A percentile compares a stretch with the other conserved stretches of the same genome.
Evolutionary conservation across 2,797 vertebrate species (phyloP).

Genomic region (Psittacula derbiana): DNA sequence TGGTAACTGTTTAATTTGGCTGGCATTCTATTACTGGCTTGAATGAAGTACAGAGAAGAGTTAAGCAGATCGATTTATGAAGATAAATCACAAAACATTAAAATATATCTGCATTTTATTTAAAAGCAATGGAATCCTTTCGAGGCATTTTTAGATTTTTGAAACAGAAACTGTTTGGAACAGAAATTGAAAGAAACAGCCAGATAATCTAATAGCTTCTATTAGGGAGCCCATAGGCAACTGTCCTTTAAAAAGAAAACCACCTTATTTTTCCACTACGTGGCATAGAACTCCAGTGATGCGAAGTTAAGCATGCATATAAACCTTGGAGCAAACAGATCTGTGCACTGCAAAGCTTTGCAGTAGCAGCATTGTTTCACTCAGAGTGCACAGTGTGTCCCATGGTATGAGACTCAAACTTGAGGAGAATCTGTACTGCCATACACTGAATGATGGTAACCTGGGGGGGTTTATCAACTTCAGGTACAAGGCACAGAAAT

Average conservation of each 20-base stretch:
- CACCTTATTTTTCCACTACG: neutral
- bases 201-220: neutral
- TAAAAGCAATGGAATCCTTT: neutral
- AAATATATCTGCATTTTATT: neutral
- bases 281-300: neutral
- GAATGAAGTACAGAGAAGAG: neutral
- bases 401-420: neutral
- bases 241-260: neutral
- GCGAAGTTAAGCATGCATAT: neutral
- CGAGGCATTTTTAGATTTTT: neutral
- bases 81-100: neutral
- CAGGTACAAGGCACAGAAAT: neutral
- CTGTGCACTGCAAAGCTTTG: neutral
- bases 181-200: neutral
- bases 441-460: neutral
- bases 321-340: neutral
- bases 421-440: neutral
- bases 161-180: neutral
- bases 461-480: neutral
- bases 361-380: neutral
- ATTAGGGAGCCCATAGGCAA: neutral
- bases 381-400: fast-evolving
- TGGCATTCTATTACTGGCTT: neutral
- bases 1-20: neutral
- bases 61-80: neutral